phyloP scores from a whole-genome alignment of 2,113 vertebrate genomes.

The Corythornis madagascariensis region DNA sequence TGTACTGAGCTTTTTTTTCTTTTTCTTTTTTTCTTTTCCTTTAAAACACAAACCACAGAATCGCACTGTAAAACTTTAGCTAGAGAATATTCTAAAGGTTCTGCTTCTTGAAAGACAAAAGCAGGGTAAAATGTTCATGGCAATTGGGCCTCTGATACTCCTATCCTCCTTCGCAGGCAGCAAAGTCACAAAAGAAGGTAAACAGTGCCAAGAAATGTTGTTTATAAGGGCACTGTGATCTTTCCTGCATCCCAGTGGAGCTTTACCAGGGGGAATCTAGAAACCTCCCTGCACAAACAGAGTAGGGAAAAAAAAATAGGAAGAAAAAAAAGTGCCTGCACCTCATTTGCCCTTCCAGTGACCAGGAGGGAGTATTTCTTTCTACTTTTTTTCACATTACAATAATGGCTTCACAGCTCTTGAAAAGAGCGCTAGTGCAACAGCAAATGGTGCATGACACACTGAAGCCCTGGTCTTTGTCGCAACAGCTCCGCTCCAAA shows the following conservation, averaged over 20 bases:
- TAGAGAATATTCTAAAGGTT: conserved; percentile 17
- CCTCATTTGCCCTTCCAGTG: conserved; percentile 90
- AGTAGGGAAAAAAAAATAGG: not conserved
- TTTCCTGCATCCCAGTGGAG: conserved; percentile 67
- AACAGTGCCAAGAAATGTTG: conserved; percentile 65
- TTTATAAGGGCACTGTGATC: conserved; percentile 73
- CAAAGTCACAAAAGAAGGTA: conserved; percentile 75
- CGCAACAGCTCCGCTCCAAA: conserved; percentile 77
- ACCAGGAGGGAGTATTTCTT: conserved; percentile 84
- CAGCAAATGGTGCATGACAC: conserved; percentile 84
- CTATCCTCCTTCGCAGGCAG: conserved; percentile 48
- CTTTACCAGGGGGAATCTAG: conserved; percentile 66
- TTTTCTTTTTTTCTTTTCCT: not conserved
- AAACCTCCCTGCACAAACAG: conserved; percentile 68
- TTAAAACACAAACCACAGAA: conserved; percentile 22
- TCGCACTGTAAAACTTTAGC: conserved; percentile 8
- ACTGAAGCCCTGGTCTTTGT: conserved; percentile 77
- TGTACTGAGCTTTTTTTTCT: not conserved
- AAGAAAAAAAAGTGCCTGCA: conserved; percentile 43
- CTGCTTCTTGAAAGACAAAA: conserved; percentile 39
- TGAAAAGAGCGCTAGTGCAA: conserved; percentile 76
- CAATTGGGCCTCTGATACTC: not conserved
- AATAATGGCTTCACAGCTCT: conserved; percentile 81
- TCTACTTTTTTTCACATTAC: conserved; percentile 81
- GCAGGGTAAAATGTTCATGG: not conserved